Evolutionary conservation across 92 coral and sea anemone genomes (phyloP).

Genomic region (Heteractis magnifica): DNA sequence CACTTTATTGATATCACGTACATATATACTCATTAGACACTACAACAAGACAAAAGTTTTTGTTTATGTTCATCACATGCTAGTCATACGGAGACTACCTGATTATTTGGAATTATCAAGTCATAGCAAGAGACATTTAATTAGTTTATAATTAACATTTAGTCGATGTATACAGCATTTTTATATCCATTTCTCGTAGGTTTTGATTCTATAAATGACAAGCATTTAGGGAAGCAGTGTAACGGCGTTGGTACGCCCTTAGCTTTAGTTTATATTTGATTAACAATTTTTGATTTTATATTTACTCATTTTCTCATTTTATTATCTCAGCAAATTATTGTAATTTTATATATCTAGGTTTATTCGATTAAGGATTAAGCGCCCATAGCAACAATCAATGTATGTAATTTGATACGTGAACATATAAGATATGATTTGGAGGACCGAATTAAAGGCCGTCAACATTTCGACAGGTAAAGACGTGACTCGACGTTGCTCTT

Average conservation of each 20-base stretch:
- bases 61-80: constrained; percentile 4
- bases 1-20: constrained; percentile 4
- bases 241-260: constrained; percentile 14
- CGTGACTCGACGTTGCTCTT: not conserved
- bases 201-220: constrained; percentile 23
- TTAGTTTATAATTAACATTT: constrained; percentile 12
- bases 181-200: constrained; percentile 1
- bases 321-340: constrained; percentile 4
- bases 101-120: constrained; percentile 4
- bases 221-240: constrained; percentile 26
- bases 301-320: constrained; percentile 6
- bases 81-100: constrained; percentile 4
- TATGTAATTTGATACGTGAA: not conserved
- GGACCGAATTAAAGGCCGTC: too few species aligned
- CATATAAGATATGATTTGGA: not conserved
- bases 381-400: not conserved
- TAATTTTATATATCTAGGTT: constrained; percentile 4
- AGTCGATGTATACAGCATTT: constrained; percentile 12
- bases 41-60: not conserved
- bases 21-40: constrained; percentile 10
- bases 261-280: constrained; percentile 9
- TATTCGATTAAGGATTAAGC: not conserved
- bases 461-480: not conserved
- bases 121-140: constrained; percentile 13
- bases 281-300: not conserved